Conservation (phyloP, 2,113 vertebrate species). For the Tringa solitaria region DNA sequence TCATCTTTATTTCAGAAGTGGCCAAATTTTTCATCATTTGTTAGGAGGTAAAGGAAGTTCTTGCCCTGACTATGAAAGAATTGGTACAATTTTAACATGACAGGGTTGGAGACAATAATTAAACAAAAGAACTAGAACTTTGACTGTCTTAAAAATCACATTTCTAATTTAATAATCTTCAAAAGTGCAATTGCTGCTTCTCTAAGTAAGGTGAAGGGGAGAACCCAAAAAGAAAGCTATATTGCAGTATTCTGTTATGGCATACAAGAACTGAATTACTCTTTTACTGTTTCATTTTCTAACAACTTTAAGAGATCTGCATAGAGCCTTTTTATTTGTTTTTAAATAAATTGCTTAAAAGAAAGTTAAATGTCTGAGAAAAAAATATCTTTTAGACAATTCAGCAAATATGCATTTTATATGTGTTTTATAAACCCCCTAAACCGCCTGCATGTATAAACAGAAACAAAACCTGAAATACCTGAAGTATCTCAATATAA, state of each 20-base stretch:
- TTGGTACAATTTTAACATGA: background rate
- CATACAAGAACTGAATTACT: background rate
- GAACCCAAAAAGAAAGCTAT: background rate
- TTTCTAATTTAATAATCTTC: background rate
- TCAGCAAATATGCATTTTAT: background rate
- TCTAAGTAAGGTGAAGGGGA: background rate
- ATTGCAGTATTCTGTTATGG: accelerated
- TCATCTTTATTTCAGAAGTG: slow-evolving; percentile 70
- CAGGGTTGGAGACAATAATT: background rate
- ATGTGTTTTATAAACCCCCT: background rate
- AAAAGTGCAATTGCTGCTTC: background rate
- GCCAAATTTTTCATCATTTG: slow-evolving; percentile 70
- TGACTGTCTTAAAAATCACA: background rate
- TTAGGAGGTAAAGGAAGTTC: slow-evolving; percentile 10
- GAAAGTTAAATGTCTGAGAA: background rate
- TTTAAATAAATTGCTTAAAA: background rate
- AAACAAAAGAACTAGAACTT: background rate
- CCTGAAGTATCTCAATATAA: background rate
- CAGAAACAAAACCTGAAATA: background rate
- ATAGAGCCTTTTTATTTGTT: background rate
- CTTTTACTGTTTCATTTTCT: background rate
- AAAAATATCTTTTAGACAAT: background rate
- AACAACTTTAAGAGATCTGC: background rate
- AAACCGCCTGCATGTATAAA: background rate
- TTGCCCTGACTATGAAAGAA: background rate